A percentile compares a stretch with the other conserved stretches of the same genome.
Evolutionary conservation across 2,113 vertebrate species (phyloP).

Genomic region (Gila orcuttii): DNA sequence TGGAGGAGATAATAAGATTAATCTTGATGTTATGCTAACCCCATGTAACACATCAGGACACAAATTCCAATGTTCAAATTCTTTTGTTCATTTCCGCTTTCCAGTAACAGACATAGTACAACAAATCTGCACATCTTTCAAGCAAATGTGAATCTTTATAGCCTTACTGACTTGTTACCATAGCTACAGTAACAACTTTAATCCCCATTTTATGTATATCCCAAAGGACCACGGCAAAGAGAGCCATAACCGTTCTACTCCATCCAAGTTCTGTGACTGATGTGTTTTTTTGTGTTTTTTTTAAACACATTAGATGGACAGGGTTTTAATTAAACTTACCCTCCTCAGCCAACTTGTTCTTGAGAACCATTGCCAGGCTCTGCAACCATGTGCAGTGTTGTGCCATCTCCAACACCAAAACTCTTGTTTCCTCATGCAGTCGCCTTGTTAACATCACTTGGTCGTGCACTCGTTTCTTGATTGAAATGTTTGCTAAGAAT

Average conservation of each 20-base stretch:
- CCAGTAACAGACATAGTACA: neutral
- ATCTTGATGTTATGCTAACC: neutral
- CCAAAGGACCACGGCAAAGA: neutral
- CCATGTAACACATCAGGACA: neutral
- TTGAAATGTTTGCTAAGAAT: neutral
- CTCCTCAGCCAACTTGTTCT: neutral
- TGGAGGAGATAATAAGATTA: neutral
- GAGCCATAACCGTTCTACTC: neutral
- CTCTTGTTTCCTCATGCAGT: neutral
- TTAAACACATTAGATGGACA: neutral
- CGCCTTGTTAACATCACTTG: neutral
- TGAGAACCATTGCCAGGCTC: no score
- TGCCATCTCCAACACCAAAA: neutral
- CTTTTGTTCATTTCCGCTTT: neutral
- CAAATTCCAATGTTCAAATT: neutral
- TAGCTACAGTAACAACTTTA: neutral
- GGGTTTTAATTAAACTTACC: neutral
- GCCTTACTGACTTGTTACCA: neutral
- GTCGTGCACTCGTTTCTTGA: neutral
- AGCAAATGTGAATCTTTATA: neutral
- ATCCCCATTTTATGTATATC: neutral
- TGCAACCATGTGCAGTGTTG: neutral
- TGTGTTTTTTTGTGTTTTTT: neutral
- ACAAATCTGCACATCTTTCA: neutral
- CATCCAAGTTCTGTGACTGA: neutral